These are phyloP conservation scores for Artibeus lituratus DNA, from an alignment of 2,797 vertebrate species.

Conservation along the genomic window DNA sequence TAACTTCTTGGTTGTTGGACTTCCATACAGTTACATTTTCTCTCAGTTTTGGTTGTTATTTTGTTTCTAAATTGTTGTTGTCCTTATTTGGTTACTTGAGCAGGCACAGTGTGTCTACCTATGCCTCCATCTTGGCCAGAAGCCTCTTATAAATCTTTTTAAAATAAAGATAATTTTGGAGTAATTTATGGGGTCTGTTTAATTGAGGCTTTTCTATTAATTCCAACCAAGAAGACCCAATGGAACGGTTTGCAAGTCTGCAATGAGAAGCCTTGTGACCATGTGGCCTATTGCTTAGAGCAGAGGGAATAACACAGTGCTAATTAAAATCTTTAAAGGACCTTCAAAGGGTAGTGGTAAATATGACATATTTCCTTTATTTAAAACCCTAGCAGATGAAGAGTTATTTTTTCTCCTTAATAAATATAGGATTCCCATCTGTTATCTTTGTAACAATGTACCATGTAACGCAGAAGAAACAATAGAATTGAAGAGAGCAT, in stretches of 20 bases:
- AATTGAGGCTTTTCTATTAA: not conserved
- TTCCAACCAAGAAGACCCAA: not conserved
- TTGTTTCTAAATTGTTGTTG: no score
- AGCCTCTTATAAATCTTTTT: not conserved
- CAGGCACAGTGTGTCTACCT: no score
- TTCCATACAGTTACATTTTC: no score
- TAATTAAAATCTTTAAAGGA: constrained; percentile 70
- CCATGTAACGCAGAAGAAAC: constrained; percentile 17
- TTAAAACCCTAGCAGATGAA: constrained; percentile 59
- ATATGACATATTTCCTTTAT: constrained; percentile 60
- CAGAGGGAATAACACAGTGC: constrained; percentile 60
- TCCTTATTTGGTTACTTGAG: no score
- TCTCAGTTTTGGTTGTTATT: no score
- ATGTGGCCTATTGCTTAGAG: constrained; percentile 45
- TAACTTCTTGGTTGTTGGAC: no score
- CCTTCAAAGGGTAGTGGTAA: constrained; percentile 64
- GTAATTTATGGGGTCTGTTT: not conserved
- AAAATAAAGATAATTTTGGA: not conserved
- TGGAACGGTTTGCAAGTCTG: not conserved
- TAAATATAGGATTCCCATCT: constrained; percentile 71
- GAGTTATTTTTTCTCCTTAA: constrained; percentile 48
- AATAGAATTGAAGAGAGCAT: constrained; percentile 7
- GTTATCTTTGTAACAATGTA: constrained; percentile 58
- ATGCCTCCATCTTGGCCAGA: no score
- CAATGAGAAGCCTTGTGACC: constrained; percentile 31